Percentiles rank a stretch among this genome's conserved stretches.
Conservation (phyloP, 2,113 vertebrate species). For the Archilochus colubris region DNA sequence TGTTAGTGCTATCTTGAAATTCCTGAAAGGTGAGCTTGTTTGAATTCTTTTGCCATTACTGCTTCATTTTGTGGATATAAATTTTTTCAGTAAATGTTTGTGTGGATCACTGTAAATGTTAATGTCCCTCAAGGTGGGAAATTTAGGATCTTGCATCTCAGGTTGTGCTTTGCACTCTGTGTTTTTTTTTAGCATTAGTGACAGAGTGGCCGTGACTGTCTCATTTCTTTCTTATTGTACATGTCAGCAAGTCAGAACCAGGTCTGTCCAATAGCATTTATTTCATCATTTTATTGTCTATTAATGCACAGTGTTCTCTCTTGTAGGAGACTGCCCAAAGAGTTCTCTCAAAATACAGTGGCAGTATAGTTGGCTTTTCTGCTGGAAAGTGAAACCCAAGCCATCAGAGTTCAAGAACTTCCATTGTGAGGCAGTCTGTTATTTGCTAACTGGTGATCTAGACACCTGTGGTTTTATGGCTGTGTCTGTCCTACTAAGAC, state of each 20-base stretch:
- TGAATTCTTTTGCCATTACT: not conserved
- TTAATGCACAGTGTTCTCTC: not conserved
- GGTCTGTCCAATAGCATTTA: not conserved
- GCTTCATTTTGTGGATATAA: not conserved
- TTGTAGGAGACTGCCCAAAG: not conserved
- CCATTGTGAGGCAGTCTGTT: not conserved
- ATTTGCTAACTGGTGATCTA: not conserved
- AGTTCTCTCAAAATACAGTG: not conserved
- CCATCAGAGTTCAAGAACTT: not conserved
- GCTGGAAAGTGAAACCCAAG: not conserved
- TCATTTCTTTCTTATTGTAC: not conserved
- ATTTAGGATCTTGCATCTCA: not conserved
- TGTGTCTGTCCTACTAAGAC: not conserved
- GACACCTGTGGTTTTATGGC: not conserved
- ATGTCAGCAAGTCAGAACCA: not conserved
- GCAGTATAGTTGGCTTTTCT: not conserved
- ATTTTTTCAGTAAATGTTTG: not conserved
- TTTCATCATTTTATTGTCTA: not conserved
- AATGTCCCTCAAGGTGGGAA: not conserved
- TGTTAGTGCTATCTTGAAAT: not conserved
- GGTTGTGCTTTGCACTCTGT: not conserved
- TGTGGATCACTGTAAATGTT: not conserved
- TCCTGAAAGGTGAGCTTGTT: not conserved
- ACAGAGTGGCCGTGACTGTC: not conserved
- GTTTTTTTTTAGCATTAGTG: not conserved